These are phyloP conservation scores for Lordiphosa fenestrarum DNA, from an alignment of 2,888 invertebrate species.

Conservation along the genomic window DNA sequence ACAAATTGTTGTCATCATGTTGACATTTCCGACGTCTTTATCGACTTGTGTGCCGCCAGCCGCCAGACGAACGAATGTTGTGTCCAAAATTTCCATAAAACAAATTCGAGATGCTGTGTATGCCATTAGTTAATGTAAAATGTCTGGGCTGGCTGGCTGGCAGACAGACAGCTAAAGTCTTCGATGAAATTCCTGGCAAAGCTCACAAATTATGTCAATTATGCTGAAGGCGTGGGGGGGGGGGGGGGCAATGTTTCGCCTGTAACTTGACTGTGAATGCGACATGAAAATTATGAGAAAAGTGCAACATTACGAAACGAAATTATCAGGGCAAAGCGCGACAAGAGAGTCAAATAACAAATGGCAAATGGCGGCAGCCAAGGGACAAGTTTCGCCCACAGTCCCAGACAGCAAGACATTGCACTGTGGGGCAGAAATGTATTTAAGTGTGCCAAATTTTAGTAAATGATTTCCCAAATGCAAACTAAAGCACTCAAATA, in stretches of 20 bases:
- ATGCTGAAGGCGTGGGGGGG: conserved; percentile 21
- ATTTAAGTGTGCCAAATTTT: fast-evolving
- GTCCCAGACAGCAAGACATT: too few relatives aligned
- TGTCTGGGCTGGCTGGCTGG: conserved; percentile 25
- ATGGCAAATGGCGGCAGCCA: conserved; percentile 18
- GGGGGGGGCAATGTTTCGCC: conserved; percentile 31
- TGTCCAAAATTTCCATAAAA: conserved; percentile 32
- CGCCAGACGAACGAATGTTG: conserved; percentile 6
- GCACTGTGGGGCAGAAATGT: too few relatives aligned
- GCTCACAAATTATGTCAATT: conserved; percentile 40
- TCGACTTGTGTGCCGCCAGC: conserved; percentile 34
- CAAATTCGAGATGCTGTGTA: conserved; percentile 12
- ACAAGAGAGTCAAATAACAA: conserved; percentile 25
- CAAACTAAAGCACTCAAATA: too few relatives aligned
- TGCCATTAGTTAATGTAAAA: conserved; percentile 32
- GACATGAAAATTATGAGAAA: conserved; percentile 34
- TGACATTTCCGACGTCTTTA: conserved; percentile 73
- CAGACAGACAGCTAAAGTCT: conserved; percentile 16
- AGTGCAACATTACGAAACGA: conserved; percentile 31
- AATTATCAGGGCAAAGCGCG: conserved; percentile 26
- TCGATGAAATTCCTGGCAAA: conserved; percentile 11
- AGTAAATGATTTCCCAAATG: too few relatives aligned
- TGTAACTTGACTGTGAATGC: conserved; percentile 24
- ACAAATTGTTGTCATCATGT: conserved; percentile 75
- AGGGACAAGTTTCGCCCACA: conserved; percentile 11